A percentile compares a stretch with the other conserved stretches of the same genome.
Conservation (phyloP, 92 coral and sea anemone genomes). For the Micromussa lordhowensis region DNA sequence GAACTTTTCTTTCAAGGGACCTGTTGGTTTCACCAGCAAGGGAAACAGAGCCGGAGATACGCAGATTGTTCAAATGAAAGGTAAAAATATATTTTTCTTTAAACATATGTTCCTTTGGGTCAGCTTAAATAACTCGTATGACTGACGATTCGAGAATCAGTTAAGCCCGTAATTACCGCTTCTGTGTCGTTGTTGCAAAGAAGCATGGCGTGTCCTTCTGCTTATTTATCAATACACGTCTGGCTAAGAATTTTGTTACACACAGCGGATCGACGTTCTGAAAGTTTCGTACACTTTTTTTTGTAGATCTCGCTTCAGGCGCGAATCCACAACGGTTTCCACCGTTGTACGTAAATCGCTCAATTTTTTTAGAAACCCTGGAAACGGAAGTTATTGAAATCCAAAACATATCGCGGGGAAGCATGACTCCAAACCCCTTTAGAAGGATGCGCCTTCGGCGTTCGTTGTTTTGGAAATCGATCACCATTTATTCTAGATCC, state of each 20-base stretch:
- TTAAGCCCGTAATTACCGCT: not conserved
- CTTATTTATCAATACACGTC: not conserved
- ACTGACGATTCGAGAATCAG: not conserved
- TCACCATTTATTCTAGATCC: not conserved
- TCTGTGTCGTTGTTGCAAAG: not conserved
- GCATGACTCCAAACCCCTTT: too few relatives aligned
- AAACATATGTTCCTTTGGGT: not conserved
- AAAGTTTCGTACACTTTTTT: too few relatives aligned
- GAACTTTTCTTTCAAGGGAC: slow-evolving; percentile 64
- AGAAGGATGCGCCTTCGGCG: too few relatives aligned
- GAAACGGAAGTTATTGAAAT: too few relatives aligned
- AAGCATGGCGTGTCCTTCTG: not conserved
- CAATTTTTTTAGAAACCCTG: too few relatives aligned
- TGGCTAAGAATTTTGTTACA: too few relatives aligned
- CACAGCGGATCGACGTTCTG: too few relatives aligned
- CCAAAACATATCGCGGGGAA: too few relatives aligned
- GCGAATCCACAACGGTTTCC: too few relatives aligned
- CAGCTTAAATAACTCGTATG: not conserved
- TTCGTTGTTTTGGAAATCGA: not conserved
- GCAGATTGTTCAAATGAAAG: slow-evolving; percentile 69
- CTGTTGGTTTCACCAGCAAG: slow-evolving; percentile 81
- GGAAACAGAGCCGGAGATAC: slow-evolving; percentile 89
- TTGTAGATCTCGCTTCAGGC: too few relatives aligned
- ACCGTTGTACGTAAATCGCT: too few relatives aligned
- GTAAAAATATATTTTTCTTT: slow-evolving; percentile 37